These are phyloP conservation scores for Smutsia gigantea DNA, from an alignment of 2,797 vertebrate genomes.

Conservation along the genomic window DNA sequence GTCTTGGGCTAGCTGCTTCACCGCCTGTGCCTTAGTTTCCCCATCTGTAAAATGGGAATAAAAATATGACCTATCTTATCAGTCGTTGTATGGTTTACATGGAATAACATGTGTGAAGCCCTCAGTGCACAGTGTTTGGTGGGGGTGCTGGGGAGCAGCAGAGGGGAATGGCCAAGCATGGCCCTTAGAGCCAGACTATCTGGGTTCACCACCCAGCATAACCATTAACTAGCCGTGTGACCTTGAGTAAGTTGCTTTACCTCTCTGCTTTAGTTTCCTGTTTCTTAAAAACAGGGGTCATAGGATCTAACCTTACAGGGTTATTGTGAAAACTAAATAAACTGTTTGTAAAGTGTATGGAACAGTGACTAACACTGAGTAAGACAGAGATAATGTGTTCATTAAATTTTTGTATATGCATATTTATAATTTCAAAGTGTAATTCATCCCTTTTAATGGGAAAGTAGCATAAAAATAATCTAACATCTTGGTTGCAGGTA, in stretches of 20 bases:
- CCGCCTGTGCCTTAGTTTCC: background rate
- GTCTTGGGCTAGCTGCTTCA: background rate
- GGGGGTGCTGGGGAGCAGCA: rapidly evolving
- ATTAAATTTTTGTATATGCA: background rate
- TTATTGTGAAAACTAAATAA: background rate
- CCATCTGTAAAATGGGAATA: background rate
- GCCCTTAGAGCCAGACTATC: background rate
- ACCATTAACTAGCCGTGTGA: background rate
- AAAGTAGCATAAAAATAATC: background rate
- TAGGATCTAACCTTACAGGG: background rate
- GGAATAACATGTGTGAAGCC: background rate
- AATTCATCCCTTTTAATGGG: background rate
- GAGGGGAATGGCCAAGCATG: background rate
- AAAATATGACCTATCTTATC: background rate
- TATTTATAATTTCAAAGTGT: background rate
- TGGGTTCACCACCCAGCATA: background rate
- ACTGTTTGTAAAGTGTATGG: background rate
- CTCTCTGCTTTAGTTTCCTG: slow-evolving; percentile 28
- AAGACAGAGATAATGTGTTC: background rate
- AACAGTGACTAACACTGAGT: background rate
- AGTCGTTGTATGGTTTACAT: background rate
- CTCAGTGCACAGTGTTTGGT: background rate
- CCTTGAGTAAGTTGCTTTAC: background rate
- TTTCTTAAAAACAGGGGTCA: background rate
- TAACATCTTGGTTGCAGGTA: background rate